These are phyloP conservation scores for Boulengeromyrus knoepffleri DNA, from an alignment of 2,113 vertebrate genomes.

Conservation along the genomic window DNA sequence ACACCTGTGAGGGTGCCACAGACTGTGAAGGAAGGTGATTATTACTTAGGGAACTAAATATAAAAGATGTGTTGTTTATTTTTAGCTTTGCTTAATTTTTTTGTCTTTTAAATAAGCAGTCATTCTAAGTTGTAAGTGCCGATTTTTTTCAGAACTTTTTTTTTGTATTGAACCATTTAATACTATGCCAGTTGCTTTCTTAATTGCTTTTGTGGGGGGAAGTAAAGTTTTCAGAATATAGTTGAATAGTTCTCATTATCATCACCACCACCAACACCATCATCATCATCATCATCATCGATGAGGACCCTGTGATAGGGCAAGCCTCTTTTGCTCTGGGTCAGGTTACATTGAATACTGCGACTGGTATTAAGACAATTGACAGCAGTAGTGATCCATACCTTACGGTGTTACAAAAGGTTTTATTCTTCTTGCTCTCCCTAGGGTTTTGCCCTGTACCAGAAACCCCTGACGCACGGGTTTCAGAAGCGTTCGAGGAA, in stretches of 20 bases:
- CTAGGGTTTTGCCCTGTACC: background rate
- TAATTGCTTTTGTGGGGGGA: background rate
- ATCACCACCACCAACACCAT: background rate
- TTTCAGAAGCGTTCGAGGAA: conserved; percentile 35
- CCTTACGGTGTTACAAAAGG: background rate
- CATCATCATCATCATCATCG: background rate
- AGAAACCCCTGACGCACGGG: conserved; percentile 30
- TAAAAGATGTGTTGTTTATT: background rate
- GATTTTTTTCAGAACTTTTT: background rate
- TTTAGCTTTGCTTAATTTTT: background rate
- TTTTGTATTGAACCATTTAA: background rate
- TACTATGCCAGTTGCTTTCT: background rate
- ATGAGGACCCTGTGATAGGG: background rate
- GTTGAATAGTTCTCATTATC: background rate
- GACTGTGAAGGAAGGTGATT: background rate
- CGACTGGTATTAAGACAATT: background rate
- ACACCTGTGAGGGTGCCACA: background rate
- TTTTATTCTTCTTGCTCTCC: background rate
- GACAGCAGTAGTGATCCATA: background rate
- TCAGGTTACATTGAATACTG: background rate
- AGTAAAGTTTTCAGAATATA: background rate
- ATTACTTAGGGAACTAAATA: background rate
- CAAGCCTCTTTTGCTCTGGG: background rate
- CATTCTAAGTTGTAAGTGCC: background rate
- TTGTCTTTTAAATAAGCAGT: background rate